Evolutionary conservation across 1,140 invertebrate genomes (phyloP), one percentile per base, ranked within the genome.

Genomic region (Leptopilina clavipes): DNA sequence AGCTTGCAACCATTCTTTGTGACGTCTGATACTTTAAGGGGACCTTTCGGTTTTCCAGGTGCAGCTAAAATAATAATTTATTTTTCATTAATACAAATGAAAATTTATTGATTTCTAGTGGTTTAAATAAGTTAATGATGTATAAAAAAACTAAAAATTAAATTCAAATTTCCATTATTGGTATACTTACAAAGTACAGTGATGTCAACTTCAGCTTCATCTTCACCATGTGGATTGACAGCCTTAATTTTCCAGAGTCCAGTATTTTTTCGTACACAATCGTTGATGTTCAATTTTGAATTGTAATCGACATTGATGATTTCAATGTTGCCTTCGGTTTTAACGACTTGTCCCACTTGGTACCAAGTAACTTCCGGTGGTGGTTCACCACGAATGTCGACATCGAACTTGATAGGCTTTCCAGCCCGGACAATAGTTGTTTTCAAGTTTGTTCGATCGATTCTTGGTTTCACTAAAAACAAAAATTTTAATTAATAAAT

Each of bases 341-440:
- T 92, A 0, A 94, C 86, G 82, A 92, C 91, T 14, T 82, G 90
- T 31, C 92, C 82, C 85, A 91, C 90, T 71, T 93, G 93, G 84
- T 94, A 94, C 98, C 98, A 99, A 9, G 94, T 96, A 76, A 97
- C 95, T 79, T 94, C 96, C 77, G 98, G 98, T 80, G 97, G 94
- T 1, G 98, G 98, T 92, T 98, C 97, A 82, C 98, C 98, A 77
- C 94, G 94, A 70, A 98, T 95, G 85, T 99, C 98, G 8, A 99
- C 93, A 87, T 98, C 96, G 85, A 98, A 96, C 88, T 97, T 96
- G 71, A 99, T 95, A 1, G 94, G 92, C 88, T 99, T 98, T 25
- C 98, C 98, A 76, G 96, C 96, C 82, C 96, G 94, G 0, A 98
- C 95, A 1, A 95, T 94, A 73, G 98, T 93, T 43, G 97, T 95